A percentile compares a stretch with the other conserved stretches of the same genome.
Conservation (phyloP, 2,113 vertebrate species). For the Melanerpes aurifrons region DNA sequence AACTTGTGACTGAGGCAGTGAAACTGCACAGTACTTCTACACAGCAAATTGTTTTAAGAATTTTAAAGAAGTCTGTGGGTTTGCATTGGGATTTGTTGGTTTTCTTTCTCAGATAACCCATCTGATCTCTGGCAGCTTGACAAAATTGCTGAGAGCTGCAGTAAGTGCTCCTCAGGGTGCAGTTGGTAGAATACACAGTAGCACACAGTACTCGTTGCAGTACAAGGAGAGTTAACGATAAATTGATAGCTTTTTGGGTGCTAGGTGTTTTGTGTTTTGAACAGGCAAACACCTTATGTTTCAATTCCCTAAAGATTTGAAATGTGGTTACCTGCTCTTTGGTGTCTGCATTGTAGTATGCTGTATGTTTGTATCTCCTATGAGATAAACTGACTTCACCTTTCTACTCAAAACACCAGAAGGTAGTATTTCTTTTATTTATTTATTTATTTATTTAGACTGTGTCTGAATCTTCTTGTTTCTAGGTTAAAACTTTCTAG, state of each 20-base stretch:
- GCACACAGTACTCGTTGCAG: not conserved
- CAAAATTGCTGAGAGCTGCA: not conserved
- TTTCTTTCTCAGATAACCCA: not conserved
- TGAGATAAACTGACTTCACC: not conserved
- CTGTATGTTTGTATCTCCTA: not conserved
- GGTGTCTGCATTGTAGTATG: slow-evolving; percentile 5
- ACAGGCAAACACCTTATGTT: not conserved
- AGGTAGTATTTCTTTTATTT: not conserved
- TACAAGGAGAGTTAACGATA: not conserved
- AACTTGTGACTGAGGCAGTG: not conserved
- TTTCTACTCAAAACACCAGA: slow-evolving; percentile 8
- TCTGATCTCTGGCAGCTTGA: not conserved
- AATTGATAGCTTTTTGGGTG: not conserved
- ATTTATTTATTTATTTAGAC: not conserved
- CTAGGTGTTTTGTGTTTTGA: not conserved
- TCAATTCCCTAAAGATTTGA: not conserved
- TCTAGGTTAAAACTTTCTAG: not conserved
- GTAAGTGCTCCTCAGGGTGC: not conserved
- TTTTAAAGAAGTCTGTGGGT: not conserved
- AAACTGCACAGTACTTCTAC: not conserved
- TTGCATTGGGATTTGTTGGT: not conserved
- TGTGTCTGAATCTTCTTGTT: not conserved
- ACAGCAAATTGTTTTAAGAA: not conserved
- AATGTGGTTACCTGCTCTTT: not conserved
- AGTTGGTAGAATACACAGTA: not conserved